phyloP scores from a whole-genome alignment of 2,113 vertebrate species.

The Oophaga pumilio region DNA sequence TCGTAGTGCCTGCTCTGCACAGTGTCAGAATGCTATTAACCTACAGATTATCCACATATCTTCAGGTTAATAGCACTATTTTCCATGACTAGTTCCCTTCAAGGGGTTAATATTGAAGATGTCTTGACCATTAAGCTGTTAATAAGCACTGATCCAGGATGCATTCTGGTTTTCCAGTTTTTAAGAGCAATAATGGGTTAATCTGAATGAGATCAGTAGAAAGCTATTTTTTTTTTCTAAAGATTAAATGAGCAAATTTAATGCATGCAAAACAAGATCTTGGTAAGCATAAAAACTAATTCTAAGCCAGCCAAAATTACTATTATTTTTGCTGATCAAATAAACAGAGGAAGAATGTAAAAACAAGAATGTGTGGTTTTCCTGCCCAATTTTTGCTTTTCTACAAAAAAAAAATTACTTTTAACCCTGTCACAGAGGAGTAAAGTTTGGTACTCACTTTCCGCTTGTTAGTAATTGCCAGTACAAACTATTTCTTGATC shows the following conservation, averaged over 20 bases:
- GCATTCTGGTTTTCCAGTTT: neutral
- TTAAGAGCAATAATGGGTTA: neutral
- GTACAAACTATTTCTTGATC: too few species aligned
- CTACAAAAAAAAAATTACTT: neutral
- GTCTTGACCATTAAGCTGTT: too few species aligned
- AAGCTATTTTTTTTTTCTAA: neutral
- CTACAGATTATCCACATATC: too few species aligned
- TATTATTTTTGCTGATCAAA: slow-evolving; percentile 14
- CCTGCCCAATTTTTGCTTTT: slow-evolving; percentile 21
- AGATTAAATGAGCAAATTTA: neutral
- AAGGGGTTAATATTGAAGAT: too few species aligned
- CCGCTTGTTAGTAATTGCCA: too few species aligned
- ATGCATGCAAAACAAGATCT: neutral
- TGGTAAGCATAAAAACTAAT: neutral
- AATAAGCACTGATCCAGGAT: too few species aligned
- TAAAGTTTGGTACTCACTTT: too few species aligned
- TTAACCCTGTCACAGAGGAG: neutral
- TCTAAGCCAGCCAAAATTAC: slow-evolving; percentile 24
- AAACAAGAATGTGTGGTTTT: slow-evolving; percentile 37
- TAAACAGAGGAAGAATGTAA: slow-evolving; percentile 12
- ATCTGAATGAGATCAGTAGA: neutral
- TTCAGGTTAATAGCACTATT: too few species aligned
- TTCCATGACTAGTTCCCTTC: too few species aligned
- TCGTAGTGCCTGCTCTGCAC: too few species aligned
- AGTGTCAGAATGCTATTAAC: too few species aligned